Conservation (phyloP, 2,797 vertebrate species). For the Bovichtus variegatus region DNA sequence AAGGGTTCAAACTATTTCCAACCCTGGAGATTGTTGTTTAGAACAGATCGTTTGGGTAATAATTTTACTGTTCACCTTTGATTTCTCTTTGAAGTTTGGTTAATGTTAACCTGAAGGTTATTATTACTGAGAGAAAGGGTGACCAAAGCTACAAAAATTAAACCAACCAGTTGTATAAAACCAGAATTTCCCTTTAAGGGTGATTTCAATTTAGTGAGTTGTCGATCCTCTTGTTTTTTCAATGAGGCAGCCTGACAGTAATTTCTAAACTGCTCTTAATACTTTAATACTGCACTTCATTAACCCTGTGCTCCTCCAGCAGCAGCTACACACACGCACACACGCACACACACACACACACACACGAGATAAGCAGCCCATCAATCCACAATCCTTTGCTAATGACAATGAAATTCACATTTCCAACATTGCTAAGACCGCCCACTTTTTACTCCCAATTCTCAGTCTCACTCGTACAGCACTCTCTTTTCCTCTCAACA, state of each 20-base stretch:
- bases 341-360: constrained; percentile 17
- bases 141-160: neutral
- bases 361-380: constrained; percentile 62
- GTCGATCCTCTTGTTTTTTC: constrained; percentile 43
- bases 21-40: neutral
- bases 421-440: constrained; percentile 42
- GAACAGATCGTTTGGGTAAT: neutral
- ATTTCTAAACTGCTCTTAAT: constrained; percentile 57
- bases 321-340: too few relatives aligned
- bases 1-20: neutral
- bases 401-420: constrained; percentile 66
- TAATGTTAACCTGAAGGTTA: neutral
- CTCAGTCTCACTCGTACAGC: constrained; percentile 25
- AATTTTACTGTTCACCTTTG: neutral
- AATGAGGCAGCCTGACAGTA: constrained; percentile 33
- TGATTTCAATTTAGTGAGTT: constrained; percentile 32
- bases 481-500: constrained; percentile 24
- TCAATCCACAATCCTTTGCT: constrained; percentile 61
- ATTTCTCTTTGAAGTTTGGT: neutral
- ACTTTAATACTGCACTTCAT: constrained; percentile 60
- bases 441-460: constrained; percentile 45
- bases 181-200: constrained; percentile 1
- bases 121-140: neutral
- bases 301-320: constrained; percentile 57
- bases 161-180: neutral